Conservation (phyloP, 2,888 invertebrate species). For the Mongoloraphidia duomilia region DNA sequence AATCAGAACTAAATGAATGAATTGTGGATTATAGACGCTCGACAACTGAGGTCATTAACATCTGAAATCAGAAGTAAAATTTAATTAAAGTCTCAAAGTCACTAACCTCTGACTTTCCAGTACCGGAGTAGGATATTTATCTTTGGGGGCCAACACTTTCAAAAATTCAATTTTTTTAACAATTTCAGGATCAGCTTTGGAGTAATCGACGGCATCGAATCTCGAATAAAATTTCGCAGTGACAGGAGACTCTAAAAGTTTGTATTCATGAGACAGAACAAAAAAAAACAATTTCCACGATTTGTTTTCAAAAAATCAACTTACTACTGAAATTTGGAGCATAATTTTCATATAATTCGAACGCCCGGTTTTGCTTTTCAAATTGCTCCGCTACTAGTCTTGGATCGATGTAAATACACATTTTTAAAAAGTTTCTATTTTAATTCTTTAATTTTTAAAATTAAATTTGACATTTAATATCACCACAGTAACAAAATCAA, state of each 20-base stretch:
- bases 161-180: not conserved
- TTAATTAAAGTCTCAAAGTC: not conserved
- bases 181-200: slow-evolving; percentile 14
- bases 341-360: not conserved
- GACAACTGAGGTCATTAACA: too few relatives aligned
- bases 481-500: not conserved
- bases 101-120: not conserved
- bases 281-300: not conserved
- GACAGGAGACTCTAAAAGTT: slow-evolving; percentile 9
- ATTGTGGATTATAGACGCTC: too few relatives aligned
- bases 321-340: not conserved
- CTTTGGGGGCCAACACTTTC: not conserved
- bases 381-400: not conserved
- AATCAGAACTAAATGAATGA: too few relatives aligned
- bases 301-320: not conserved
- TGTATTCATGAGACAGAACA: too few relatives aligned
- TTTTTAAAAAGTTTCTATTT: not conserved
- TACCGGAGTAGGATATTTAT: not conserved
- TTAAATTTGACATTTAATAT: not conserved
- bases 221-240: slow-evolving; percentile 25
- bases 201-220: slow-evolving; percentile 17
- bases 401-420: not conserved
- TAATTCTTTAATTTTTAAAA: not conserved
- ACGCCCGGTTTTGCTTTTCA: not conserved
- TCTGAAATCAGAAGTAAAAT: too few relatives aligned